Percentiles rank a stretch among this genome's conserved stretches.
Conservation (phyloP, 2,797 vertebrate species). For the Falco concolor region DNA sequence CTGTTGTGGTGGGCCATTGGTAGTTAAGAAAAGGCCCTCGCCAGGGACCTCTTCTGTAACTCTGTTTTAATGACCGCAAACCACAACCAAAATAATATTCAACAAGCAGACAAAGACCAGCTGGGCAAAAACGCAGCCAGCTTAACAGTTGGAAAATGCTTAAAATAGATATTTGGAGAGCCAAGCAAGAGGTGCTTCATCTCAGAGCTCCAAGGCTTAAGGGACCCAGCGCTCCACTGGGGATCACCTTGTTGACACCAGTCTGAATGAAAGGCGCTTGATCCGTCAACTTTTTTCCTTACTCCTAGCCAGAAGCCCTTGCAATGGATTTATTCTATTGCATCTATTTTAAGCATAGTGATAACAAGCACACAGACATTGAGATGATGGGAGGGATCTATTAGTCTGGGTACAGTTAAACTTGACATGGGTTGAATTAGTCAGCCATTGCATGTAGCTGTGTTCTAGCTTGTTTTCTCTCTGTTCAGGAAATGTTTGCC, state of each 20-base stretch:
- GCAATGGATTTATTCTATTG: slow-evolving; percentile 43
- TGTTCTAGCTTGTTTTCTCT: slow-evolving; percentile 24
- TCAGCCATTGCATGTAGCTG: slow-evolving; percentile 34
- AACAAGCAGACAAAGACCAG: slow-evolving; percentile 63
- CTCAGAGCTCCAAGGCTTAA: slow-evolving; percentile 48
- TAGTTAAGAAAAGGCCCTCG: slow-evolving; percentile 31
- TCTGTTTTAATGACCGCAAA: slow-evolving; percentile 55
- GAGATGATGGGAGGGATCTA: slow-evolving; percentile 15
- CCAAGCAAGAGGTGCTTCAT: slow-evolving; percentile 63
- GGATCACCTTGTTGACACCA: slow-evolving; percentile 8
- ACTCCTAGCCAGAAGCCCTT: slow-evolving; percentile 42
- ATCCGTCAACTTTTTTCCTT: neutral
- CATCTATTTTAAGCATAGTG: slow-evolving; percentile 28
- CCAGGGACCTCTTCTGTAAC: slow-evolving; percentile 54
- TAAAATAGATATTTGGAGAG: slow-evolving; percentile 66
- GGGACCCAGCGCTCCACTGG: slow-evolving; percentile 21
- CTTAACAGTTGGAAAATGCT: slow-evolving; percentile 60
- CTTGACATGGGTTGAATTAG: slow-evolving; percentile 23
- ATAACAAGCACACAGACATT: slow-evolving; percentile 9
- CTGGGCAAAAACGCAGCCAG: slow-evolving; percentile 49
- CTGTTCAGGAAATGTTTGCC: slow-evolving; percentile 59
- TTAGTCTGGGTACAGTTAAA: slow-evolving; percentile 31
- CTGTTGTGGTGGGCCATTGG: slow-evolving; percentile 49
- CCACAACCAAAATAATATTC: slow-evolving; percentile 40
- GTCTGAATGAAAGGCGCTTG: slow-evolving; percentile 36